phyloP scores from a whole-genome alignment of 2,888 invertebrate genomes.

The Pocota personata region DNA sequence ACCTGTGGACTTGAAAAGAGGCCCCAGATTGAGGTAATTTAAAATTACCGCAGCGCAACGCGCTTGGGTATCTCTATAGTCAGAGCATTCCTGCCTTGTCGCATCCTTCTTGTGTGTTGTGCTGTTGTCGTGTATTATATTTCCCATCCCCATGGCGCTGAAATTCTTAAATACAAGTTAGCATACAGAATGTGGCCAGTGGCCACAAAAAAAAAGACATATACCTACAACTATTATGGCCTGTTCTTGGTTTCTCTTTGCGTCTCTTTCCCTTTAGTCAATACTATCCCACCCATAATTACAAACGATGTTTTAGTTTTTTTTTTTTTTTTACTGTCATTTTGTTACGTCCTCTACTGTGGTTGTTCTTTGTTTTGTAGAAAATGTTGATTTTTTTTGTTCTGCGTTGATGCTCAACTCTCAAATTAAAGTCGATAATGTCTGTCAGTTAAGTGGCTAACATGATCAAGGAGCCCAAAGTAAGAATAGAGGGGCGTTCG shows the following conservation, averaged over 20 bases:
- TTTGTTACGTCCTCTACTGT: conserved; percentile 20
- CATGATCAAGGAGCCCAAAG: conserved; percentile 38
- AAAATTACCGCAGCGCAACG: conserved; percentile 40
- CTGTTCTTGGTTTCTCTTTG: conserved; percentile 23
- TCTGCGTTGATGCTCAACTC: conserved; percentile 53
- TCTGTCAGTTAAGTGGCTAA: conserved; percentile 68
- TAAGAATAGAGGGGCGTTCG: background rate
- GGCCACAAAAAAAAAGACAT: conserved; percentile 16
- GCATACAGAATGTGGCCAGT: conserved; percentile 42
- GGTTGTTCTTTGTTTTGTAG: conserved; percentile 14
- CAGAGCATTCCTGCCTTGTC: conserved; percentile 42
- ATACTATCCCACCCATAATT: conserved; percentile 49
- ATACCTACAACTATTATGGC: conserved; percentile 36
- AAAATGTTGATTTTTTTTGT: conserved; percentile 11
- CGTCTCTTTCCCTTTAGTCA: conserved; percentile 12
- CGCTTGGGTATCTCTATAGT: conserved; percentile 27
- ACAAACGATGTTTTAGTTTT: conserved; percentile 28
- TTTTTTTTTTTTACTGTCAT: background rate
- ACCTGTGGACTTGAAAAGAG: conserved; percentile 37
- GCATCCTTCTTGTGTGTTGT: conserved; percentile 35
- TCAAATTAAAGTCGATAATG: conserved; percentile 70
- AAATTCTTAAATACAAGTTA: conserved; percentile 56
- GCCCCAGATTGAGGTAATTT: conserved; percentile 66
- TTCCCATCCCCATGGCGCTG: conserved; percentile 67
- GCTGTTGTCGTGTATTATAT: conserved; percentile 13